Percentiles rank a stretch among this genome's conserved stretches.
These are phyloP conservation scores for Coryphaenoides rupestris DNA, from an alignment of 2,113 vertebrate genomes.

Conservation along the genomic window DNA sequence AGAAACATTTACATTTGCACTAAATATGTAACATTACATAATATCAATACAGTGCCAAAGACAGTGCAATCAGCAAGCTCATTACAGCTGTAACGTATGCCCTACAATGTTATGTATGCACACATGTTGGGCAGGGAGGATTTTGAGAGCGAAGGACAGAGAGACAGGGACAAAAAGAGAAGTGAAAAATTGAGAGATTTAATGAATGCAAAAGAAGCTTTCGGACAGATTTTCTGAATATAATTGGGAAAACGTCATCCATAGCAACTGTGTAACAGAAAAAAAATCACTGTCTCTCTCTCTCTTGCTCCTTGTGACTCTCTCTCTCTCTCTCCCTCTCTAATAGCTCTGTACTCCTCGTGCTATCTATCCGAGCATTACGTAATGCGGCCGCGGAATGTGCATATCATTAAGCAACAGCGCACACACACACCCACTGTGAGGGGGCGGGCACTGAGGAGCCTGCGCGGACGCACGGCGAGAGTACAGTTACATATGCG, in stretches of 20 bases:
- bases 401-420: constrained; percentile 44
- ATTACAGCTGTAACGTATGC: no score
- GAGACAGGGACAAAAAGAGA: no score
- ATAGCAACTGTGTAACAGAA: constrained; percentile 14
- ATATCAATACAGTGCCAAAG: no score
- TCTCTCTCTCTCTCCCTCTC: constrained; percentile 11
- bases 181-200: no score
- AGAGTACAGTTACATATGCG: neutral
- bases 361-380: constrained; percentile 39
- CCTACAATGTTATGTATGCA: no score
- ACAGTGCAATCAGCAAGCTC: no score
- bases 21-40: no score
- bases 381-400: constrained; percentile 36
- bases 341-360: constrained; percentile 14
- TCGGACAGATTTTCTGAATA: neutral
- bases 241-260: constrained; percentile 16
- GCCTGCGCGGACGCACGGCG: neutral
- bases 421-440: constrained; percentile 30
- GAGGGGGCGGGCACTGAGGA: constrained; percentile 14
- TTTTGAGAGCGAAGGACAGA: no score
- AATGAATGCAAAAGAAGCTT: no score
- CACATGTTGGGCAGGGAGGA: no score
- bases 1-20: no score
- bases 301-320: constrained; percentile 12
- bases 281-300: neutral